Evolutionary conservation across 2,888 invertebrate genomes (phyloP), one percentile per base, ranked within the genome.

Genomic region (Cheilosia urbana): DNA sequence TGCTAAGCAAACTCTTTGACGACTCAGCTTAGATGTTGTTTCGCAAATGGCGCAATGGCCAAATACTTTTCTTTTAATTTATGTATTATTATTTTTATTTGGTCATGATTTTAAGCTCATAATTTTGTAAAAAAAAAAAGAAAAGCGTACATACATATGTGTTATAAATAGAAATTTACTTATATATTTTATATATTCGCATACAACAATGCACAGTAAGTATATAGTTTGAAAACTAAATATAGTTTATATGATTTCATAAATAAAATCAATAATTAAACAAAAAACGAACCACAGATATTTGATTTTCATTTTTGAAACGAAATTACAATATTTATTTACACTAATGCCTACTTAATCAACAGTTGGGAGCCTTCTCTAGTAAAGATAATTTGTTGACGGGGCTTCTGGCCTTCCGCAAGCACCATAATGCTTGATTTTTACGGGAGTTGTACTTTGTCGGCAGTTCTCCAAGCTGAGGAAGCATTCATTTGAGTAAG

Each of bases 401-500:
- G 95, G 95, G 90, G 96, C 96, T 88, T 96, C 96, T 2, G 97
- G 97, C 88, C 96, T 95, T 62, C 97, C 96, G 92, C 97, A 97
- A 24, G 97, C 95, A 58, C 97, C 97, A 90, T 96, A 94, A 90
- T 97, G 95, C 90, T 96, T 95, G 91, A 96, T 94, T 88, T 95
- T 94, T 57, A 97, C 96, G 88, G 95, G 92, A 89, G 96, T 95
- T 85, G 89, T 89, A 91, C 96, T 94, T 88, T 97, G 96, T 90
- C 97, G 94, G 91, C 97, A 98, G 89, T 97, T 97, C 92, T 98
- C 98, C 93, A 97, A 96, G 90, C 97, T 96, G 89, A 98, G 93
- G 94, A 98, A 97, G 92, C 98, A 98, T 88, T 96, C 96, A 93
- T 98, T 98, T 90, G 97, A 96, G 94, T 98, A 98, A 0, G 98